phyloP scores from a whole-genome alignment of 2,113 vertebrate genomes.

The Elanoides forficatus region DNA sequence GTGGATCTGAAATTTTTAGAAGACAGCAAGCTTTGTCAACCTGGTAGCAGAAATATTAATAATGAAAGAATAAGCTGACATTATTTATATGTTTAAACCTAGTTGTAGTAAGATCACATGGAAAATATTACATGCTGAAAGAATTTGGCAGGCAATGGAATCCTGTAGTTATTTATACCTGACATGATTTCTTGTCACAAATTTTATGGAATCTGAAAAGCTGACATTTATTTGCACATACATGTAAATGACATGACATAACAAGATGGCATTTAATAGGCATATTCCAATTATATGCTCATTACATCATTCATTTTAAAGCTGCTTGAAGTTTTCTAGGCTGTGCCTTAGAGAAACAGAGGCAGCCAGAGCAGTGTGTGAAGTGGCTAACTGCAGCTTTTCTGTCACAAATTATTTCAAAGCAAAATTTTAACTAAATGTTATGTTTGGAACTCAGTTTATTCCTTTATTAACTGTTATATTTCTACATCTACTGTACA shows the following conservation, averaged over 20 bases:
- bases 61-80: conserved; percentile 33
- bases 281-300: conserved; percentile 57
- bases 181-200: conserved; percentile 43
- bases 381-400: conserved; percentile 55
- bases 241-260: conserved; percentile 50
- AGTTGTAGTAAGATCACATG: conserved; percentile 53
- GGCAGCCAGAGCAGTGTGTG: conserved; percentile 38
- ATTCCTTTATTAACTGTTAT: conserved; percentile 65
- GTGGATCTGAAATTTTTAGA: background rate
- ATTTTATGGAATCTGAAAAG: conserved; percentile 61
- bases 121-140: conserved; percentile 64
- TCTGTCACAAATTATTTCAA: conserved; percentile 63
- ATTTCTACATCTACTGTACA: conserved; percentile 63
- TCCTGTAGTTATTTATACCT: conserved; percentile 61
- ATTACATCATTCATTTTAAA: conserved; percentile 64
- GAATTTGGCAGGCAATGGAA: conserved; percentile 54
- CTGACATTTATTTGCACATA: conserved; percentile 61
- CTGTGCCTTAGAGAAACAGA: conserved; percentile 17
- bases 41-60: conserved; percentile 37
- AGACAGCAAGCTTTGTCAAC: background rate
- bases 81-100: conserved; percentile 48
- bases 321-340: conserved; percentile 54
- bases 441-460: conserved; percentile 56
- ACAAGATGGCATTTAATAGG: conserved; percentile 55
- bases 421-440: conserved; percentile 62